Evolutionary conservation across 2,888 invertebrate species (phyloP).

Genomic region (Ophion obscuratus): DNA sequence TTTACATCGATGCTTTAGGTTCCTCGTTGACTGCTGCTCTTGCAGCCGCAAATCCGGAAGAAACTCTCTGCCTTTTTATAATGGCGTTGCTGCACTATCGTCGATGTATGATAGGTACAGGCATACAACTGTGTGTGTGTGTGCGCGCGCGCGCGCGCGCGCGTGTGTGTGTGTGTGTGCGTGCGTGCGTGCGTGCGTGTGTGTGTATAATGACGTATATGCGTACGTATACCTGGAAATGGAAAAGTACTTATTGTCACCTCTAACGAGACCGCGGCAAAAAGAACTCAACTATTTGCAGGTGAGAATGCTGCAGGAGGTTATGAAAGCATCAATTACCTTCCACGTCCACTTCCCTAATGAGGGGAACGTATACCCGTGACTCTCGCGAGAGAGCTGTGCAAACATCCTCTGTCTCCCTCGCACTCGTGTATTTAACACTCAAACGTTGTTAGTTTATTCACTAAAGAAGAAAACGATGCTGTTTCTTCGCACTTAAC

Average conservation of each 20-base stretch:
- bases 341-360: constrained; percentile 80
- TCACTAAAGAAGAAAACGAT: constrained; percentile 1
- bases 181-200: too few relatives aligned
- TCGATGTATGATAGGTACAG: background rate
- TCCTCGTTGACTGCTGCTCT: background rate
- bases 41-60: background rate
- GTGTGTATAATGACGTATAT: background rate
- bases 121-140: background rate
- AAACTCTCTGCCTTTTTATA: background rate
- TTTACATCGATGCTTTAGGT: background rate
- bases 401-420: constrained; percentile 28
- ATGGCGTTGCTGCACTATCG: background rate
- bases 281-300: constrained; percentile 79
- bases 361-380: constrained; percentile 76
- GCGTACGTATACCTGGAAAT: constrained; percentile 78
- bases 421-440: background rate
- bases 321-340: constrained; percentile 83
- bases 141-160: too few relatives aligned
- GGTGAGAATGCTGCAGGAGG: constrained; percentile 81
- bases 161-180: too few relatives aligned
- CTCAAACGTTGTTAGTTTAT: constrained; percentile 12
- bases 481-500: background rate
- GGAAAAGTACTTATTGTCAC: constrained; percentile 83
- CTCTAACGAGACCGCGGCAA: constrained; percentile 81
- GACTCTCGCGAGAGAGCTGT: constrained; percentile 56